Conservation (phyloP, 2,888 invertebrate species). For the Ectemnius continuus region DNA sequence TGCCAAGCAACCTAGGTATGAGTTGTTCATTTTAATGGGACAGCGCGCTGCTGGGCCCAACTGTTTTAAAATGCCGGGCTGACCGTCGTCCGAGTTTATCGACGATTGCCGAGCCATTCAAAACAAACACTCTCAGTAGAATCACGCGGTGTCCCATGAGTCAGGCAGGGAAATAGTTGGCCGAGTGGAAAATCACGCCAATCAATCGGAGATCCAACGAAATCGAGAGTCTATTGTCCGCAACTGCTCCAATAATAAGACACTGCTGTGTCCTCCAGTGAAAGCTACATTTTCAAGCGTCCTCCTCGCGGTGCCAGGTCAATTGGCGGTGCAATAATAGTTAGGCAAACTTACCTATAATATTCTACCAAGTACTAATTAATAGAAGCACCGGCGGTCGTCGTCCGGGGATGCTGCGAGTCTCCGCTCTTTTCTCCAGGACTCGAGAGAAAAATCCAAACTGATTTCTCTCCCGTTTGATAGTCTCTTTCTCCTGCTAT, state of each 20-base stretch:
- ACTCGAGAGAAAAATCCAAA: background rate
- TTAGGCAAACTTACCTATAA: background rate
- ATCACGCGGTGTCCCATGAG: background rate
- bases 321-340: too few species aligned
- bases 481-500: constrained; percentile 8
- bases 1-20: too few species aligned
- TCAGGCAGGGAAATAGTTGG: background rate
- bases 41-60: background rate
- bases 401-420: background rate
- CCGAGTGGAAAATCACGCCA: too few species aligned
- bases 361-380: background rate
- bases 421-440: background rate
- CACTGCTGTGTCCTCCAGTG: background rate
- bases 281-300: background rate
- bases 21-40: too few species aligned
- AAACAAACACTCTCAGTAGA: background rate
- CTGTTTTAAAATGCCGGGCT: background rate
- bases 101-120: background rate
- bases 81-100: background rate
- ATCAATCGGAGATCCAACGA: too few species aligned
- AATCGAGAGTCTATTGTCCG: background rate
- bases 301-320: background rate
- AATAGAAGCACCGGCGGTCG: background rate
- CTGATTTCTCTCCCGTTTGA: background rate
- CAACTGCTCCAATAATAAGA: background rate